A percentile compares a stretch with the other conserved stretches of the same genome.
Conservation (phyloP, 2,797 vertebrate genomes). For the Crenuchus spilurus region DNA sequence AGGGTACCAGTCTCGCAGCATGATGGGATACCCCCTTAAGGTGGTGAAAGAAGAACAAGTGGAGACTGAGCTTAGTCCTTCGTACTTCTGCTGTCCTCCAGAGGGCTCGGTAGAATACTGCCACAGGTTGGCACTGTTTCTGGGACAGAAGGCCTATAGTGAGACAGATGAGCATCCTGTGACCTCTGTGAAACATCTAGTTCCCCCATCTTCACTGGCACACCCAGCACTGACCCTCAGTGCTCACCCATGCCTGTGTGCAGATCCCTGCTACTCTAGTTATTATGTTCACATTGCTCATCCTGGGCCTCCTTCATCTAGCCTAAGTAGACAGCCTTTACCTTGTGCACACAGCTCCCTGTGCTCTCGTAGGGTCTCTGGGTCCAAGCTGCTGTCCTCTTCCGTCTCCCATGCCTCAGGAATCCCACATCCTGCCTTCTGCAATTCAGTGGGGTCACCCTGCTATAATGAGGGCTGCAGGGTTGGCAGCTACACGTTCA, state of each 20-base stretch:
- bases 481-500: constrained; percentile 82
- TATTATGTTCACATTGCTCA: constrained; percentile 82
- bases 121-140: constrained; percentile 90
- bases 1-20: constrained; percentile 75
- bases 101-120: constrained; percentile 85
- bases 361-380: constrained; percentile 73
- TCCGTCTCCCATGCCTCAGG: constrained; percentile 77
- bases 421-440: constrained; percentile 86
- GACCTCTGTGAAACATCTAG: constrained; percentile 87
- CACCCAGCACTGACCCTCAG: constrained; percentile 76
- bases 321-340: constrained; percentile 79
- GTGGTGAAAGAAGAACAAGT: constrained; percentile 81
- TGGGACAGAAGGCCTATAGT: constrained; percentile 87
- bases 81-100: constrained; percentile 79
- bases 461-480: constrained; percentile 85
- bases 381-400: constrained; percentile 79
- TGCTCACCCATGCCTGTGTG: constrained; percentile 78
- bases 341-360: constrained; percentile 73
- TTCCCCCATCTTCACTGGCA: constrained; percentile 82
- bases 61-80: constrained; percentile 77
- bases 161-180: constrained; percentile 82
- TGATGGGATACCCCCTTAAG: constrained; percentile 78
- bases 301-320: constrained; percentile 68
- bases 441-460: constrained; percentile 81
- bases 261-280: constrained; percentile 80